A percentile compares a stretch with the other conserved stretches of the same genome.
Conservation (phyloP, 2,113 vertebrate genomes). For the Meles meles region DNA sequence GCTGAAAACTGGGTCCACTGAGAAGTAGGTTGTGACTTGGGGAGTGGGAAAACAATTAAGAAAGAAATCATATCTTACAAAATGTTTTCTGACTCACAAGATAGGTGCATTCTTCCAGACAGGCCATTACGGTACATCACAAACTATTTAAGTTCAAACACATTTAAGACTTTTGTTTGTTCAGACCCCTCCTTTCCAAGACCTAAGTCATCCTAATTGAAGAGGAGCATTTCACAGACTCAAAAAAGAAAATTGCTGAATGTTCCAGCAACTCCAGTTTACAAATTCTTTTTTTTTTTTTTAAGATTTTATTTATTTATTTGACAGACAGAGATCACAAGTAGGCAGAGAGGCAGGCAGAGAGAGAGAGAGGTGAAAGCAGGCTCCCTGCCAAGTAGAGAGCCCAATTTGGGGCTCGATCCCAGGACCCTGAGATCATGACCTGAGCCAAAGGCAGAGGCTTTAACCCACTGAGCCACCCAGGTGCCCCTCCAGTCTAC, state of each 20-base stretch:
- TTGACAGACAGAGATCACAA: too few relatives aligned
- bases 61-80: background rate
- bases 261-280: background rate
- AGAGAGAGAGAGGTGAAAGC: too few relatives aligned
- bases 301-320: too few relatives aligned
- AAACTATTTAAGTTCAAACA: background rate
- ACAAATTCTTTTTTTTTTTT: background rate
- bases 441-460: too few relatives aligned
- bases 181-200: background rate
- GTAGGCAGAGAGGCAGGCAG: too few relatives aligned
- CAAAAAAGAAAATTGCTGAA: background rate
- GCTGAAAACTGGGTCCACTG: background rate
- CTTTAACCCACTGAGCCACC: too few relatives aligned
- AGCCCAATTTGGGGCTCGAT: too few relatives aligned
- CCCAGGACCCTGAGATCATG: too few relatives aligned
- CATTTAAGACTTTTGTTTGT: background rate
- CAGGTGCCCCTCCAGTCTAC: background rate
- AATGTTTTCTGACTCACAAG: background rate
- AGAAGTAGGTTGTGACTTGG: background rate
- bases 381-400: too few relatives aligned
- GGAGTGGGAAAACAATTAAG: background rate
- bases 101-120: background rate
- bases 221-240: background rate
- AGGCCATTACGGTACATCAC: accelerated
- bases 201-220: background rate